Conservation (phyloP, 2,888 invertebrate species). For the Pilophorus perplexus region DNA sequence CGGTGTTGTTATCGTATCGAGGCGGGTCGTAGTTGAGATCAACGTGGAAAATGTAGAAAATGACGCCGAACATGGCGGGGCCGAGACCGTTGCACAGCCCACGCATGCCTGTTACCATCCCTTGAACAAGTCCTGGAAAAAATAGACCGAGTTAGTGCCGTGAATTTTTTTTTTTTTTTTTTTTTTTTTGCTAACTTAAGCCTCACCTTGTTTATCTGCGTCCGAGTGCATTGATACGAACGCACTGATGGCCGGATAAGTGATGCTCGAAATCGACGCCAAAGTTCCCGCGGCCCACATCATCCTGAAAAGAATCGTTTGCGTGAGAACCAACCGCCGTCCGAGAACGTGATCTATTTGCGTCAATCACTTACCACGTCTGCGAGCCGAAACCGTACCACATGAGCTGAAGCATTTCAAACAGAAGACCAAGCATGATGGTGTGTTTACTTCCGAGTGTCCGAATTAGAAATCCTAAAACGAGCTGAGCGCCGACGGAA, state of each 20-base stretch:
- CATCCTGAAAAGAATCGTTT: conserved; percentile 63
- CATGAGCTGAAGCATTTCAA: conserved; percentile 94
- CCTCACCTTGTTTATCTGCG: conserved; percentile 88
- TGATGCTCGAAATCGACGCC: conserved; percentile 92
- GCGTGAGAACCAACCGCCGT: background rate
- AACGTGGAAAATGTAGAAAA: conserved; percentile 98
- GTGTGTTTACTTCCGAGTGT: conserved; percentile 93
- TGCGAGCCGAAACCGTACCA: conserved; percentile 97
- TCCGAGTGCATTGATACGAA: conserved; percentile 97
- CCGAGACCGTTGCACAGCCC: conserved; percentile 97
- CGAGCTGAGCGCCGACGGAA: conserved; percentile 91
- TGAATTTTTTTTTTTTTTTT: too few species aligned
- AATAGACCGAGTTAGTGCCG: background rate
- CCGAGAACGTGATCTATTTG: too few species aligned
- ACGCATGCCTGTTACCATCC: conserved; percentile 98
- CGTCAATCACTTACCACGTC: conserved; percentile 66
- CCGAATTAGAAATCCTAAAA: conserved; percentile 78
- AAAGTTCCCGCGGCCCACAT: conserved; percentile 99
- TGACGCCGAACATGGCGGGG: conserved; percentile 96
- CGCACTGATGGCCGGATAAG: conserved; percentile 98
- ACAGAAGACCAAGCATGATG: conserved; percentile 92
- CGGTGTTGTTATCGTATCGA: conserved; percentile 57
- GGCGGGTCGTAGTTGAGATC: conserved; percentile 77
- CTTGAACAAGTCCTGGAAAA: conserved; percentile 74
- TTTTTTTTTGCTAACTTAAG: too few species aligned